Conservation (phyloP, 2,797 vertebrate species). For the Lagocephalus sceleratus region DNA sequence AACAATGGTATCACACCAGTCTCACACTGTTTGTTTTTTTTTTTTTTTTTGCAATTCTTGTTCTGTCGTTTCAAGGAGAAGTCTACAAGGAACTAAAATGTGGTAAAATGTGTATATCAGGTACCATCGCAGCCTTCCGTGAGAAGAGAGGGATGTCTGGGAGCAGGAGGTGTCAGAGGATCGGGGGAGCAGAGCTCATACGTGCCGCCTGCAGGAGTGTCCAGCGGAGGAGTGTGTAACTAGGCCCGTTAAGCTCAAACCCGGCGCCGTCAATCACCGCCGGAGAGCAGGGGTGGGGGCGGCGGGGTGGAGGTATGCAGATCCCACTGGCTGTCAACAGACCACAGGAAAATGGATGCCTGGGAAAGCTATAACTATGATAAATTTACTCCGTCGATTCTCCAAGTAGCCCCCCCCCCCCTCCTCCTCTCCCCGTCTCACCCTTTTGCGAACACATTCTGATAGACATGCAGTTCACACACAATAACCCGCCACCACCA, state of each 20-base stretch:
- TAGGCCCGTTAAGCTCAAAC: slow-evolving; percentile 80
- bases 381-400: slow-evolving; percentile 88
- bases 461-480: slow-evolving; percentile 68
- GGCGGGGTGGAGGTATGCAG: slow-evolving; percentile 74
- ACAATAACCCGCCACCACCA: slow-evolving; percentile 41
- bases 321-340: slow-evolving; percentile 92
- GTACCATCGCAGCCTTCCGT: too few relatives aligned
- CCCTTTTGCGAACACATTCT: slow-evolving; percentile 57
- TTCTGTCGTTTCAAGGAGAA: too few relatives aligned
- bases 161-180: too few relatives aligned
- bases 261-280: slow-evolving; percentile 87
- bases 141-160: too few relatives aligned
- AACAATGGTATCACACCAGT: too few relatives aligned
- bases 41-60: too few relatives aligned
- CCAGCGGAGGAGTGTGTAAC: slow-evolving; percentile 54
- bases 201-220: slow-evolving; percentile 37
- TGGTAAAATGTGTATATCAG: too few relatives aligned
- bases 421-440: slow-evolving; percentile 46
- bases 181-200: neutral
- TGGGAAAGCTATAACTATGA: slow-evolving; percentile 98
- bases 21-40: too few relatives aligned
- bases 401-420: slow-evolving; percentile 61
- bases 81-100: too few relatives aligned
- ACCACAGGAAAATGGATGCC: slow-evolving; percentile 94
- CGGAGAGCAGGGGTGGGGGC: slow-evolving; percentile 19